Evolutionary conservation across 2,113 vertebrate genomes (phyloP), one percentile per base, ranked within the genome.

Genomic region (Burhinus bistriatus): DNA sequence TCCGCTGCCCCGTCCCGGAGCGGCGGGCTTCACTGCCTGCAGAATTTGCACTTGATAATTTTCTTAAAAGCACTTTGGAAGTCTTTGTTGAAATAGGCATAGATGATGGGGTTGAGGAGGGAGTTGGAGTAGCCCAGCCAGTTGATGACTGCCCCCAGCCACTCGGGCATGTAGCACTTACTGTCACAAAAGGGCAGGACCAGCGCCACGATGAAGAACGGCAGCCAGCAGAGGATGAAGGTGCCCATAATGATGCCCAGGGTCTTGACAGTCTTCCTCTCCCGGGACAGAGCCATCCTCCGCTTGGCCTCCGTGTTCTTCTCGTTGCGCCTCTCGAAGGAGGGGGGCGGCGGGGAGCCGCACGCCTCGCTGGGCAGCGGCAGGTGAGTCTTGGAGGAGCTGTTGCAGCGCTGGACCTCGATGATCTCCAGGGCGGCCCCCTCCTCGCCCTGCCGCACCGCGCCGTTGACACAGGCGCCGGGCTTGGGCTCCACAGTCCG

Each of bases 51-150:
- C 98, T 99, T 99, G 88, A 99, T 81, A 70, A 99, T 99, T 98
- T 99, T 99, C 98, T 99, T 99, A 97, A 99, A 99, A 62, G 99
- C 99, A 97, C 97, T 99, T 98, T 99, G 99, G 97, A 99, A 99
- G 98, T 99, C 99, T 96, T 99, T 99, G 98, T 99, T 99, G 98
- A 99, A 99, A 95, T 99, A 99, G 93, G 99, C 99, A 85, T 99
- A 99, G 93, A 99, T 99, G 97, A 99, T 98, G 26, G 99, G 99
- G 93, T 99, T 99, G 69, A 99, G 98, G 87, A 99, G 99, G 29
- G 99, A 99, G 98, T 99, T 99, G 93, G 99, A 99, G 95, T 99
- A 99, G 89, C 99, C 99, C 87, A 99, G 98, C 99, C 99, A 99
- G 98, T 99, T 99, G 79, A 99, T 99, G 69, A 99, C 98, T 58